Evolutionary conservation across 2,888 invertebrate species (phyloP).

Genomic region (Agapostemon virescens): DNA sequence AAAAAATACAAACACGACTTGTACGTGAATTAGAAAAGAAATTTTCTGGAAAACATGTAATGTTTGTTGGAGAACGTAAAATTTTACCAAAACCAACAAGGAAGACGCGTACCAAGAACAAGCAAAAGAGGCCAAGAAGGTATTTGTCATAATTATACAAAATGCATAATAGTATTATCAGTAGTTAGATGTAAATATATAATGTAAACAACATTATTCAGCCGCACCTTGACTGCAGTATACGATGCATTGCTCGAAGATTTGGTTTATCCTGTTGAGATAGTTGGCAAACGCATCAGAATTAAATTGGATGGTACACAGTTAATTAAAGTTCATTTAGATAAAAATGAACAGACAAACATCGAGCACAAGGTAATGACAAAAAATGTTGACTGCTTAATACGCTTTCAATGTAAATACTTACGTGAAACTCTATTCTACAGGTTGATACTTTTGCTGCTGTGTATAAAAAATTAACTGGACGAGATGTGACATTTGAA

Average conservation of each 20-base stretch:
- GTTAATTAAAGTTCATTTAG: constrained; percentile 98
- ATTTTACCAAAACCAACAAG: constrained; percentile 98
- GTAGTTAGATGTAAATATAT: neutral
- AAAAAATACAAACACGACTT: constrained; percentile 97
- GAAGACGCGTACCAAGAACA: constrained; percentile 90
- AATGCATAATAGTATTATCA: neutral
- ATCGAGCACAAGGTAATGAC: constrained; percentile 97
- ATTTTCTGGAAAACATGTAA: constrained; percentile 99
- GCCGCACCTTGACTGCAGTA: constrained; percentile 96
- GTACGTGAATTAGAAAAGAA: constrained; percentile 99
- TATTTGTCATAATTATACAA: constrained; percentile 67
- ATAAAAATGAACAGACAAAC: constrained; percentile 98
- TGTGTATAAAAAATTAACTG: constrained; percentile 99
- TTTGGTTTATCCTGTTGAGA: constrained; percentile 98
- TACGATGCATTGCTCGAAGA: constrained; percentile 99
- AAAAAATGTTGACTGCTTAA: neutral
- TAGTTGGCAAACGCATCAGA: constrained; percentile 98
- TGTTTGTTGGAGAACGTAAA: constrained; percentile 98
- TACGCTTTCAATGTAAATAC: neutral
- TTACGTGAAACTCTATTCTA: constrained; percentile 32
- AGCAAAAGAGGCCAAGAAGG: constrained; percentile 89
- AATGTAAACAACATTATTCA: constrained; percentile 70
- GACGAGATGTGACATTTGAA: constrained; percentile 99
- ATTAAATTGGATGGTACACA: constrained; percentile 97
- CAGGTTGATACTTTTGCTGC: constrained; percentile 99